Base-by-base conservation (phyloP, 2,888 invertebrate genomes). In the Caenorhabditis auriculariae region DNA sequence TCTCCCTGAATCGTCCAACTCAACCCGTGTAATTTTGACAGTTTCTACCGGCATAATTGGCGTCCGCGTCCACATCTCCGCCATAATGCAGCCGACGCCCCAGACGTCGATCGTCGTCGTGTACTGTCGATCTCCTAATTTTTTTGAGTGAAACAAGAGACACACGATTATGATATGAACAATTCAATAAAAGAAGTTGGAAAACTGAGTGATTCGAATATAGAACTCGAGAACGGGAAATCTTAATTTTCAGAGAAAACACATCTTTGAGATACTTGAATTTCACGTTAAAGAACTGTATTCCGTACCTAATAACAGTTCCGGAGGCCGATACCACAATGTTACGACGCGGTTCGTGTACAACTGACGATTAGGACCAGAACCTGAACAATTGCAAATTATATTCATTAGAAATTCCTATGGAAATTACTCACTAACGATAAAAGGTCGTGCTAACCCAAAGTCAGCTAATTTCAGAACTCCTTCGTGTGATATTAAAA, bases 341-440 rank as follows among this genome's bases (percentile, higher is more conserved):
- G 96, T 95, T 1, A 96, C 94, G 1, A 98, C 96, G 66, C 95
- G 87, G 83, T 96, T 96, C n/a, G 96, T 98, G 82, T 95, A 96
- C 9, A 56, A 27, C 7, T n/a, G n/a, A n/a, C n/a, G n/a, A n/a
- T n/a, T n/a, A n/a, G n/a, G n/a, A n/a, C n/a, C n/a, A n/a, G n/a
- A n/a, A n/a, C n/a, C n/a, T n/a, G n/a, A n/a, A n/a, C n/a, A n/a
- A n/a, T n/a, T n/a, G n/a, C n/a, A n/a, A n/a, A n/a, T n/a, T n/a
- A n/a, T n/a, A n/a, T n/a, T n/a, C n/a, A n/a, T n/a, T n/a, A n/a
- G n/a, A n/a, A n/a, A n/a, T n/a, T n/a, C n/a, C n/a, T n/a, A n/a
- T n/a, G 12, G 15, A 35, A 35, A 35, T 12, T n/a, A 35, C 9
- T 26, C 42, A 51, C 61, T 35, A 35, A 50, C 45, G 17, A 57